A percentile compares a stretch with the other conserved stretches of the same genome.
These are phyloP conservation scores for Baccha elongata DNA, from an alignment of 2,888 invertebrate species.

Conservation along the genomic window DNA sequence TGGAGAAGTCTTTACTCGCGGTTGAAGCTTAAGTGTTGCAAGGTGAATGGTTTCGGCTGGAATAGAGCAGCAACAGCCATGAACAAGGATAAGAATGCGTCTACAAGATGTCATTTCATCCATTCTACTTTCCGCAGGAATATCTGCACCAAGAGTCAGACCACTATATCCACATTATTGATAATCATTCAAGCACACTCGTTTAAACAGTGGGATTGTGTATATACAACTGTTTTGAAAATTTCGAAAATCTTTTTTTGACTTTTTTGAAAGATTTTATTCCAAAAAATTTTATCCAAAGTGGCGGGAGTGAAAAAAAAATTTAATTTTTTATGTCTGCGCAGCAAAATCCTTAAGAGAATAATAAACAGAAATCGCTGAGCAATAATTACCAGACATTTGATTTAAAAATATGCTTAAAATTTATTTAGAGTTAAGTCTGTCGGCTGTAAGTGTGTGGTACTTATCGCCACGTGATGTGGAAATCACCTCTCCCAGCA, in stretches of 20 bases:
- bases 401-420: constrained; percentile 5
- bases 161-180: too few species aligned
- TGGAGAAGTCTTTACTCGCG: constrained; percentile 49
- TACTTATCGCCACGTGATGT: constrained; percentile 70
- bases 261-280: constrained; percentile 15
- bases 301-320: too few species aligned
- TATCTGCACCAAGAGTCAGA: neutral
- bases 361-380: neutral
- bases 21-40: constrained; percentile 55
- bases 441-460: constrained; percentile 47
- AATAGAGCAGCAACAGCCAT: constrained; percentile 40
- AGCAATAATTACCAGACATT: constrained; percentile 4
- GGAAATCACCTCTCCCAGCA: constrained; percentile 52
- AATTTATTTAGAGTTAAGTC: constrained; percentile 42
- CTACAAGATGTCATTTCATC: constrained; percentile 36
- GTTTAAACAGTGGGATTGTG: constrained; percentile 1
- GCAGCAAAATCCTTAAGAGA: neutral
- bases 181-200: constrained; percentile 18
- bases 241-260: neutral
- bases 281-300: too few species aligned
- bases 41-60: constrained; percentile 54
- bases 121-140: constrained; percentile 7
- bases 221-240: too few species aligned
- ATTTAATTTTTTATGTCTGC: neutral
- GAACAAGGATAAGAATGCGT: constrained; percentile 29